Conservation (phyloP, 1,140 invertebrate species). For the Drosophila pruinosa region DNA sequence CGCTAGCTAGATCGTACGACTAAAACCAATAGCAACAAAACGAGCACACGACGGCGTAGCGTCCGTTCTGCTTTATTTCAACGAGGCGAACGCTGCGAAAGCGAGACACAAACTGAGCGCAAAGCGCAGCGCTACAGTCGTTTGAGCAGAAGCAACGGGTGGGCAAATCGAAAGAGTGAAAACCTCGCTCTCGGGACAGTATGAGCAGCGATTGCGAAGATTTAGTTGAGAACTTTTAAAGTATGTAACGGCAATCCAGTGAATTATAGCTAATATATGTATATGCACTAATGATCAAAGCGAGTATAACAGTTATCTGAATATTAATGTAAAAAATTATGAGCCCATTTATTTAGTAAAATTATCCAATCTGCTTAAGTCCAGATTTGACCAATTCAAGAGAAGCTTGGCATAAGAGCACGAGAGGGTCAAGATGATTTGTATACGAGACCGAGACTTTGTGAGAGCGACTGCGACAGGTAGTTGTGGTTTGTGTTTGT, state of each 20-base stretch:
- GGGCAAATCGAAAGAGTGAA: neutral
- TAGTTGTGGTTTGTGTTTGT: constrained; percentile 13
- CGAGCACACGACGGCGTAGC: constrained; percentile 6
- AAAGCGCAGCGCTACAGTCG: constrained; percentile 22
- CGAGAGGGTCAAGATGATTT: neutral
- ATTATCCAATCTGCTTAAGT: neutral
- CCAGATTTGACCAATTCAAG: neutral
- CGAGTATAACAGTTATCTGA: no score
- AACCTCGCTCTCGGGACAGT: neutral
- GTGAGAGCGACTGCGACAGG: constrained; percentile 1
- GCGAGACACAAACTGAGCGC: constrained; percentile 40
- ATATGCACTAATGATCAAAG: no score
- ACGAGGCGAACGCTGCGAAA: constrained; percentile 32
- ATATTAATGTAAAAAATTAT: no score
- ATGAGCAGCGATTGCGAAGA: neutral
- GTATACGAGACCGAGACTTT: neutral
- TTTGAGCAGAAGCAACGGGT: constrained; percentile 7
- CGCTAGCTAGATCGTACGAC: constrained; percentile 72
- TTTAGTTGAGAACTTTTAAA: neutral
- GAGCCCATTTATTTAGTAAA: no score
- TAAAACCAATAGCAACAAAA: constrained; percentile 43
- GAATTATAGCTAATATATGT: no score
- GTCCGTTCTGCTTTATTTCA: constrained; percentile 1
- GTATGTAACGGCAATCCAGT: neutral
- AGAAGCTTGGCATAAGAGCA: neutral